Conservation (phyloP, 1,140 invertebrate species). For the Bombus terrestris region DNA sequence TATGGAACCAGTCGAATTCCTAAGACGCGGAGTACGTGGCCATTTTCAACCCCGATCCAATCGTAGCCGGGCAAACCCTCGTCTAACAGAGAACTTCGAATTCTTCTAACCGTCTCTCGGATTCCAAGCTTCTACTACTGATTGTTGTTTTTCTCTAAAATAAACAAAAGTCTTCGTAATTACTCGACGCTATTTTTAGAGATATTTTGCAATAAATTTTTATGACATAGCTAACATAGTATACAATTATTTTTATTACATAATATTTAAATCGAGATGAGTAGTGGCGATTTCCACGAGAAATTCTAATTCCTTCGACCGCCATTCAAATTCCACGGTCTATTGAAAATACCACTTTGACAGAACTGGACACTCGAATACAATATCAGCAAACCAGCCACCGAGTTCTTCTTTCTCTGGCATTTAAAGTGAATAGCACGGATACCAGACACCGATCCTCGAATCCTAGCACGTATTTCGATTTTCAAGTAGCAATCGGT, state of each 20-base stretch:
- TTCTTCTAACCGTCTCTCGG: conserved; percentile 48
- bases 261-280: conserved; percentile 27
- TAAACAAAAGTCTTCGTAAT: neutral
- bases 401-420: conserved; percentile 36
- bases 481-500: conserved; percentile 4
- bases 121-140: conserved; percentile 15
- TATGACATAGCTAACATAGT: too few species aligned
- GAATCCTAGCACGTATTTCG: neutral
- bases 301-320: conserved; percentile 80
- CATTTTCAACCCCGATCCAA: conserved; percentile 24
- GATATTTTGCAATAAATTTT: too few species aligned
- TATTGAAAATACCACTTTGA: conserved; percentile 82
- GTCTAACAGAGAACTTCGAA: conserved; percentile 46
- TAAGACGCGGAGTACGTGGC: conserved; percentile 70
- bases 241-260: too few species aligned
- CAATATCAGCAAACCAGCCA: conserved; percentile 35
- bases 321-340: conserved; percentile 63
- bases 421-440: conserved; percentile 57
- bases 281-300: conserved; percentile 41
- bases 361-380: conserved; percentile 55
- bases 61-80: conserved; percentile 50
- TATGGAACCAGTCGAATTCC: conserved; percentile 77
- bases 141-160: neutral
- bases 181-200: too few species aligned
- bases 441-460: conserved; percentile 39